Evolutionary conservation across 2,888 invertebrate genomes (phyloP).

Genomic region (Sphaerophoria taeniata): DNA sequence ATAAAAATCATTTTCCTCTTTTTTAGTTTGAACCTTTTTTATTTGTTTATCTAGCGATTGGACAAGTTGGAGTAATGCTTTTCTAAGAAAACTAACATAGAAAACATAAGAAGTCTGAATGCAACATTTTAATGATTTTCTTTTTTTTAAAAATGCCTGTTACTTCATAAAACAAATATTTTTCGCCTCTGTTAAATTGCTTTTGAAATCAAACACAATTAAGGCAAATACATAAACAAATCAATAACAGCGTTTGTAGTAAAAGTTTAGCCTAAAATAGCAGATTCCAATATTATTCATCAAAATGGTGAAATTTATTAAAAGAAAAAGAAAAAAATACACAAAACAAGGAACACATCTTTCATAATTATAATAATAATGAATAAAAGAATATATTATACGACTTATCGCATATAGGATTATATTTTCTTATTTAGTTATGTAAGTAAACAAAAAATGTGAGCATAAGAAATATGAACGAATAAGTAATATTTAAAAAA

Average conservation of each 20-base stretch:
- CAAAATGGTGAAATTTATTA: constrained; percentile 41
- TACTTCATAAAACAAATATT: not conserved
- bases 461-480: constrained; percentile 60
- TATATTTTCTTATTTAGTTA: constrained; percentile 73
- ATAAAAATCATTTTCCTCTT: too few relatives aligned
- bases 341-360: constrained; percentile 60
- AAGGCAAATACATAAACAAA: constrained; percentile 50
- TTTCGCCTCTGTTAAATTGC: constrained; percentile 36
- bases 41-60: too few relatives aligned
- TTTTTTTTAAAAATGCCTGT: too few relatives aligned
- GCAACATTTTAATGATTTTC: too few relatives aligned
- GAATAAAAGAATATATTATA: constrained; percentile 35
- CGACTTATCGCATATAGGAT: constrained; percentile 73
- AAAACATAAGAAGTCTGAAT: not conserved
- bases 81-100: not conserved
- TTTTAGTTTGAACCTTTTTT: too few relatives aligned
- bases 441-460: constrained; percentile 67
- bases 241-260: constrained; percentile 41
- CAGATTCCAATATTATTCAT: constrained; percentile 66
- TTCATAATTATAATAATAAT: constrained; percentile 18
- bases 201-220: constrained; percentile 23
- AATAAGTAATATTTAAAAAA: constrained; percentile 38
- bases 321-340: constrained; percentile 22
- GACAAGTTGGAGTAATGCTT: not conserved
- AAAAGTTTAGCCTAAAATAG: constrained; percentile 49